Evolutionary conservation across 2,797 vertebrate genomes (phyloP), one percentile per base, ranked within the genome.

Genomic region (Miichthys miiuy): DNA sequence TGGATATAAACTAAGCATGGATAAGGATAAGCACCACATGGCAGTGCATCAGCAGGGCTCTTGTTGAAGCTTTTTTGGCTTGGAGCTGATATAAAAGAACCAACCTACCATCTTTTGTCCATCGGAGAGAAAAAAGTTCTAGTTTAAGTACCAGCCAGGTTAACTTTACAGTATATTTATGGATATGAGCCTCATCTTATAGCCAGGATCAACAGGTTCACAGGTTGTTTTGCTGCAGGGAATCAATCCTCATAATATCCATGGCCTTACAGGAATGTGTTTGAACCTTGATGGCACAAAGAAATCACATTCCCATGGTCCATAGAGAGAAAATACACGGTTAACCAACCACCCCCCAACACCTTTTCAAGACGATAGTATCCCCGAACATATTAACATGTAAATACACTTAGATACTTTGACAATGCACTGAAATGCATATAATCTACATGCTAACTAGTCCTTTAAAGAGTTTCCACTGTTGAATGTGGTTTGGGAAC

Each of bases 361-460:
- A 93, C 91, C 92, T 91, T 94, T 93, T 94, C 92, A 95, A 86
- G 87, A 87, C 86, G 80, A 83, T 88, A 71, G 88, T 91, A 89
- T 93, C 90, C 89, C 91, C 90, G 87, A 83, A 82, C 92, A 94
- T 94, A 95, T 95, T 95, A 93, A 94, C 94, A 95, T 95, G 94
- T 93, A 95, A 95, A 95, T 96, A 95, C 93, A 93, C 93, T 90
- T 93, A 81, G 91, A 93, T 90, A 89, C 89, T 93, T 88, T 90
- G 84, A 94, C 94, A 94, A 94, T 94, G 89, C 88, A 72, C 54
- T 85, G 84, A 94, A 93, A 95, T 93, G 93, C 93, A 95, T 94
- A 93, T 95, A 93, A 95, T 95, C 93, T 94, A 94, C 94, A 96
- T 95, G 93, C 89, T 95, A 96, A 95, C 93, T 90, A 95, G 94